Evolutionary conservation across 2,888 invertebrate species (phyloP).

Genomic region (Torymus auratus): DNA sequence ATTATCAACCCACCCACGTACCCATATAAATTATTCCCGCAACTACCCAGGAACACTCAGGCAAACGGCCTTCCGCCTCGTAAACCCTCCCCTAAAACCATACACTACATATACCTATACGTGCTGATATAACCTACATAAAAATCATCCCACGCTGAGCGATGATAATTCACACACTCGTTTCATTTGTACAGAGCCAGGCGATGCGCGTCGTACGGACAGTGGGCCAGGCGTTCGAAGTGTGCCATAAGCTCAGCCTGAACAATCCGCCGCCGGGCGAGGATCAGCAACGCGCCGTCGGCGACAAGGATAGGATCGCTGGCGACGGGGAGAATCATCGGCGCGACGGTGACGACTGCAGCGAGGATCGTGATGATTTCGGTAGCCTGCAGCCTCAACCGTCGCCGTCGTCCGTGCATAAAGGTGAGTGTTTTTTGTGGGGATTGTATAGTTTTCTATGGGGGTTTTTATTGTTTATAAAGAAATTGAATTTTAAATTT

Average conservation of each 20-base stretch:
- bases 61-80: too few species aligned
- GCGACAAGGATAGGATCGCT: conserved; percentile 68
- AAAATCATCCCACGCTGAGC: too few species aligned
- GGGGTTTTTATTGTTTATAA: too few species aligned
- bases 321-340: conserved; percentile 70
- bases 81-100: too few species aligned
- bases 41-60: too few species aligned
- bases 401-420: conserved; percentile 72
- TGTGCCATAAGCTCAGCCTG: conserved; percentile 96
- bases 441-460: neutral
- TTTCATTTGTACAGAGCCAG: too few species aligned
- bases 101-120: too few species aligned
- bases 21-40: too few species aligned
- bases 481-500: too few species aligned
- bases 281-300: conserved; percentile 67
- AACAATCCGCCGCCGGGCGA: conserved; percentile 72
- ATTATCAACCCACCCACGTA: too few species aligned
- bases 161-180: too few species aligned
- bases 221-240: conserved; percentile 99
- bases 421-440: conserved; percentile 60
- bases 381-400: conserved; percentile 72
- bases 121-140: too few species aligned
- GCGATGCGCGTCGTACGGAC: conserved; percentile 99
- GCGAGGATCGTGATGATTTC: conserved; percentile 78
- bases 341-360: conserved; percentile 58